Evolutionary conservation across 2,113 vertebrate species (phyloP), one percentile per base, ranked within the genome.

Genomic region (Patagioenas fasciata): DNA sequence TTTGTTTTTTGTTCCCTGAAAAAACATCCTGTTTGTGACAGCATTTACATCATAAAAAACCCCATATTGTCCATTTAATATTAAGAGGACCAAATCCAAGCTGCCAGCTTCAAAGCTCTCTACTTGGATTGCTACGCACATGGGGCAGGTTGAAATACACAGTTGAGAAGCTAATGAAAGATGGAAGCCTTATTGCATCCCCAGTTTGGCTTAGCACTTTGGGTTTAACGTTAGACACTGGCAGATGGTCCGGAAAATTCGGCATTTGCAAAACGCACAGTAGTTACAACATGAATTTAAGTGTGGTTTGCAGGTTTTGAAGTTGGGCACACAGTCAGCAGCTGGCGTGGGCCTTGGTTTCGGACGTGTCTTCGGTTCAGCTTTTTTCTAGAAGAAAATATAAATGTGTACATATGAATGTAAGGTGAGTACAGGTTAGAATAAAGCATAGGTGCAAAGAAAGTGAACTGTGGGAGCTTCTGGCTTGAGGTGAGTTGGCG

Each of bases 201-300:
- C 84, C 51, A 12, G 16, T 25, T 75, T 54, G 15, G 10, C 36
- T 99, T 96, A 99, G 97, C 99, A 99, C 81, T 94, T 95, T 10
- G 97, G 98, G 80, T 98, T 98, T 29, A 98, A 97, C 94, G 98
- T 96, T 10, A 98, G 98, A 92, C 99, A 99, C 92, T 95, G 97
- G 93, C 99, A 99, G 69, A 98, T 96, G 1, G 98, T 99, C 90
- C 98, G 97, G 93, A 99, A 99, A 86, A 99, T 95, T 12, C 98
- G 97, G 78, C 99, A 99, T 51, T 98, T 98, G 97, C 99, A 99
- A 78, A 98, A 95, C 50, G 98, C 98, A 36, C 99, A 99, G 64
- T 97, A 97, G 38, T 98, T 97, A 42, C 99, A 99, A 95, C 99
- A 99, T 11, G 98, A 97, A 0, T 90, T 97, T 60, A 96, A 94